These are phyloP conservation scores for Oscheius myriophilus DNA, from an alignment of 2,888 invertebrate genomes.

Conservation along the genomic window DNA sequence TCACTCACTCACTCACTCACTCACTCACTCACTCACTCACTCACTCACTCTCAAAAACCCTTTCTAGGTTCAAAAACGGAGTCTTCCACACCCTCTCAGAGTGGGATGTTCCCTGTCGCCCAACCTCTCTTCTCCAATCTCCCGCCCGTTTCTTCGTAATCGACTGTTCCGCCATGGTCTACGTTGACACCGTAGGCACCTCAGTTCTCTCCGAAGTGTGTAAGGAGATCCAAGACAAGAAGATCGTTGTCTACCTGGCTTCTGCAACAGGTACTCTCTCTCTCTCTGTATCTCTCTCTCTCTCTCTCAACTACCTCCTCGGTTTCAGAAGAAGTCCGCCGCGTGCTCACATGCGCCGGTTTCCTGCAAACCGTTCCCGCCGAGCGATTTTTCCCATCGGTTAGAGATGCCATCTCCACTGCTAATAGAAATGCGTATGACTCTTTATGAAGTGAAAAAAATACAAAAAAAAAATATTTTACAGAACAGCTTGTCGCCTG, in stretches of 20 bases:
- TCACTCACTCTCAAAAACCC: too few relatives aligned
- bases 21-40: too few relatives aligned
- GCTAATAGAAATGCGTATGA: constrained; percentile 19
- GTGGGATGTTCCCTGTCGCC: constrained; percentile 12
- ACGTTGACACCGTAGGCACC: constrained; percentile 18
- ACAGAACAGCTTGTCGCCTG: constrained; percentile 11
- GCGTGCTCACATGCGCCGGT: constrained; percentile 2
- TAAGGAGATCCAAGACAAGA: neutral
- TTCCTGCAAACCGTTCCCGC: constrained; percentile 2
- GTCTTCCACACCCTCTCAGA: neutral
- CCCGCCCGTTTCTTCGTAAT: constrained; percentile 15
- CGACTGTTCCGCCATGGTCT: constrained; percentile 21
- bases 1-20: too few relatives aligned
- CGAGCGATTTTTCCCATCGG: constrained; percentile 23
- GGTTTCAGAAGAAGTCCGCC: constrained; percentile 18
- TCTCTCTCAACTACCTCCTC: neutral
- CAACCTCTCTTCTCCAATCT: constrained; percentile 4
- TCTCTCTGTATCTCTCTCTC: neutral
- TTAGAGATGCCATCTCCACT: constrained; percentile 27
- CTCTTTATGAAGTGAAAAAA: too few relatives aligned
- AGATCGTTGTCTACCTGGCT: constrained; percentile 15
- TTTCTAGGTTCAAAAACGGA: constrained; percentile 17
- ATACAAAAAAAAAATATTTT: neutral
- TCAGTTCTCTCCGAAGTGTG: constrained; percentile 14
- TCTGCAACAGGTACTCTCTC: constrained; percentile 2